phyloP scores from a whole-genome alignment of 2,888 invertebrate species.

The Drosophila phalerata region DNA sequence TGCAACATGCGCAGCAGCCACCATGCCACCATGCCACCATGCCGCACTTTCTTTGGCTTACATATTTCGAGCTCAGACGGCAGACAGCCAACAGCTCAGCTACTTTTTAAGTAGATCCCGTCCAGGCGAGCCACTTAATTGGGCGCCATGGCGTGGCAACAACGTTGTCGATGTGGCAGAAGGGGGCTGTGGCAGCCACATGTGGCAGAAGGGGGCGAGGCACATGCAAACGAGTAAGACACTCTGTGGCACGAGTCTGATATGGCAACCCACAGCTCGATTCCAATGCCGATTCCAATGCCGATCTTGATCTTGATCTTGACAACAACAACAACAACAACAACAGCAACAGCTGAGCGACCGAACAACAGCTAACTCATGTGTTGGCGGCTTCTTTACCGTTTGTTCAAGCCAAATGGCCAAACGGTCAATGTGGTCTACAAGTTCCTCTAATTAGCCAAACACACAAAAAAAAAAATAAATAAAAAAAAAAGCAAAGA shows the following conservation, averaged over 20 bases:
- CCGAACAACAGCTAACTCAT: constrained; percentile 15
- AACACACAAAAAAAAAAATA: constrained; percentile 2
- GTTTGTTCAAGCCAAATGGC: constrained; percentile 19
- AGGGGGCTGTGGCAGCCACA: background rate
- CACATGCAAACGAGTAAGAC: constrained; percentile 55
- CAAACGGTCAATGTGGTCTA: constrained; percentile 19
- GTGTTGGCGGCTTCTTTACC: constrained; percentile 28
- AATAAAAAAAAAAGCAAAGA: constrained; percentile 24
- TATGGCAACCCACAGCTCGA: background rate
- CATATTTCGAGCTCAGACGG: constrained; percentile 24
- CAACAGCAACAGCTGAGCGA: no score
- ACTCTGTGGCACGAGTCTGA: constrained; percentile 15
- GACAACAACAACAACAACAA: background rate
- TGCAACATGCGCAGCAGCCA: constrained; percentile 65
- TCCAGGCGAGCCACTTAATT: constrained; percentile 50
- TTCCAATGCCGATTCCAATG: no score
- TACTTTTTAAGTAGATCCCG: constrained; percentile 51
- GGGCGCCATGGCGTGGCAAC: constrained; percentile 36
- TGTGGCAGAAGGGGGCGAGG: background rate
- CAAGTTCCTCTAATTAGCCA: constrained; percentile 43
- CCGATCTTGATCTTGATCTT: constrained; percentile 10
- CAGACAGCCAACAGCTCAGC: background rate
- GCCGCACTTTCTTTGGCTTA: constrained; percentile 38
- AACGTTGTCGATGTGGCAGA: background rate
- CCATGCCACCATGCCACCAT: constrained; percentile 20